Percentiles rank a stretch among this genome's conserved stretches.
phyloP scores from a whole-genome alignment of 2,888 invertebrate species.

The Bugula neritina region DNA sequence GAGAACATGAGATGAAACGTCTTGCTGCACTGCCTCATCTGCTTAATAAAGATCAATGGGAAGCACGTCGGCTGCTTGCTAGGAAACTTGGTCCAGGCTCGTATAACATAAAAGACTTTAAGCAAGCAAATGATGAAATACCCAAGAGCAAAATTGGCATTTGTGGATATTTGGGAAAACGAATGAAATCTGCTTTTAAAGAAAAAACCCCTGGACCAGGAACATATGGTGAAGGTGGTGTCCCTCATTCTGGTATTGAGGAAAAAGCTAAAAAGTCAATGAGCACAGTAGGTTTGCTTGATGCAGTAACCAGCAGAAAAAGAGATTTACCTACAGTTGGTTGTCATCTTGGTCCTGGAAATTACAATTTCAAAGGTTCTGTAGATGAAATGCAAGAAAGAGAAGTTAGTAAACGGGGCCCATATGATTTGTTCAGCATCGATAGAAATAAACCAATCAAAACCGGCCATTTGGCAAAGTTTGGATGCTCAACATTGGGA shows the following conservation, averaged over 20 bases:
- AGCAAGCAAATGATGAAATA: constrained; percentile 39
- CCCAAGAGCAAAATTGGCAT: constrained; percentile 45
- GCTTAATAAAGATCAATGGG: constrained; percentile 51
- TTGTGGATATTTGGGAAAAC: constrained; percentile 32
- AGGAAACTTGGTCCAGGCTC: constrained; percentile 49
- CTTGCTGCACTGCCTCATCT: constrained; percentile 49
- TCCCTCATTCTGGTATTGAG: constrained; percentile 46
- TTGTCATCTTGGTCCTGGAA: constrained; percentile 48
- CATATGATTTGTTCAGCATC: constrained; percentile 50
- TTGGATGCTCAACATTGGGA: constrained; percentile 35
- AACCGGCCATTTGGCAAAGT: constrained; percentile 44
- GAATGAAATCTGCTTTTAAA: constrained; percentile 32
- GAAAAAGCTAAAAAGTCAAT: constrained; percentile 41
- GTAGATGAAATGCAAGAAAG: constrained; percentile 43
- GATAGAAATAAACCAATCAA: constrained; percentile 50
- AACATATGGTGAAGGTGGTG: constrained; percentile 49
- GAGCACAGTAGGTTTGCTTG: constrained; percentile 46
- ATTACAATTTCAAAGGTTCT: constrained; percentile 45
- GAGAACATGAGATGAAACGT: constrained; percentile 45
- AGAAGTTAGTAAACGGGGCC: constrained; percentile 45
- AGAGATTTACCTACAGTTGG: constrained; percentile 43
- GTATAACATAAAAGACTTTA: constrained; percentile 49
- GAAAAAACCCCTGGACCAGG: constrained; percentile 46
- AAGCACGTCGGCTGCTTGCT: constrained; percentile 44
- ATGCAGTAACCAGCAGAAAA: constrained; percentile 41